Percentiles rank a stretch among this genome's conserved stretches.
phyloP scores from a whole-genome alignment of 2,113 vertebrate species.

The Triplophysa rosa region DNA sequence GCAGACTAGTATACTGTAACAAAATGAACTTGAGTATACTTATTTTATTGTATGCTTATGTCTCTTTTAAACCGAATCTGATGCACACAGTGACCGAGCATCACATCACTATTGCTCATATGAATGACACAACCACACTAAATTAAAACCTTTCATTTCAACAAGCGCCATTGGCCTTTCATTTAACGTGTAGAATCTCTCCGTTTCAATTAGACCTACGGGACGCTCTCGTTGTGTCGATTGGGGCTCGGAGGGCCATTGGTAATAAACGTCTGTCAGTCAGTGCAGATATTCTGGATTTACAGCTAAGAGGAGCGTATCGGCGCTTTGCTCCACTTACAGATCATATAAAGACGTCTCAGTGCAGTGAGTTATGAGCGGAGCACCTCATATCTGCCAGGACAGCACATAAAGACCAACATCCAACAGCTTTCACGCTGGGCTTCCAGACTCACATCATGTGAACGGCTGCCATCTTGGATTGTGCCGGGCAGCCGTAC shows the following conservation, averaged over 20 bases:
- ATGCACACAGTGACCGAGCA: no score
- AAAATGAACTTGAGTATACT: no score
- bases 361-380: background rate
- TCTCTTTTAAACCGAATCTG: no score
- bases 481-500: background rate
- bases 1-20: no score
- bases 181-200: background rate
- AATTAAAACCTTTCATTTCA: slow-evolving; percentile 4
- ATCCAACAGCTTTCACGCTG: slow-evolving; percentile 13
- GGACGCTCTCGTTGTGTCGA: slow-evolving; percentile 14
- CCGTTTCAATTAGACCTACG: background rate
- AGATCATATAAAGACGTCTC: slow-evolving; percentile 19
- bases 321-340: background rate
- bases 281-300: slow-evolving; percentile 19
- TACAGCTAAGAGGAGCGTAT: slow-evolving; percentile 12
- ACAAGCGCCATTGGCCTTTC: background rate
- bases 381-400: slow-evolving; percentile 25
- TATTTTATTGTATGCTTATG: no score
- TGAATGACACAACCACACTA: no score
- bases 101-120: no score
- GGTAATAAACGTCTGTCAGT: slow-evolving; percentile 26
- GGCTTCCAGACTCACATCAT: slow-evolving; percentile 12
- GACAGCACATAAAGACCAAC: background rate
- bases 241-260: background rate
- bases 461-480: slow-evolving; percentile 17